Percentiles rank a stretch among this genome's conserved stretches.
These are phyloP conservation scores for Drosophila cardini DNA, from an alignment of 1,140 invertebrate genomes.

Conservation along the genomic window DNA sequence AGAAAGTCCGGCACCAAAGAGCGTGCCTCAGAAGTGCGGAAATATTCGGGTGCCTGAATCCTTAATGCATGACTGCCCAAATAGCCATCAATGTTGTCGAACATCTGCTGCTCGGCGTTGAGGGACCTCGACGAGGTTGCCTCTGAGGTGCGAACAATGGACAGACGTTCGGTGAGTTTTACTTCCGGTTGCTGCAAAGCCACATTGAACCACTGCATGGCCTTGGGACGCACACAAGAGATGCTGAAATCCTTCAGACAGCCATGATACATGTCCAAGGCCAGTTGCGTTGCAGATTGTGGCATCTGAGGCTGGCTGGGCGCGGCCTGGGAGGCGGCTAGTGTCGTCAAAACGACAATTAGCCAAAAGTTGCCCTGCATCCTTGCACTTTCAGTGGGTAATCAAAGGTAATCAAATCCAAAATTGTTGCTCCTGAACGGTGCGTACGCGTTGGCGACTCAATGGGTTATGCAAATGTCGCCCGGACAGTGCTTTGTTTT, in stretches of 20 bases:
- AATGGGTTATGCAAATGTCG: slow-evolving; percentile 82
- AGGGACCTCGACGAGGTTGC: slow-evolving; percentile 42
- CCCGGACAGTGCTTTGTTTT: slow-evolving; percentile 71
- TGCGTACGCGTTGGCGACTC: slow-evolving; percentile 76
- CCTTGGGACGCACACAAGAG: slow-evolving; percentile 90
- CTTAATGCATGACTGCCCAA: slow-evolving; percentile 88
- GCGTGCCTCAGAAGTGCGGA: slow-evolving; percentile 86
- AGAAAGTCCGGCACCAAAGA: slow-evolving; percentile 89
- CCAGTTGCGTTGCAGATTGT: slow-evolving; percentile 86
- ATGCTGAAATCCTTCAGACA: slow-evolving; percentile 88
- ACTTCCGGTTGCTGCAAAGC: slow-evolving; percentile 89
- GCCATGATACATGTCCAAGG: slow-evolving; percentile 87
- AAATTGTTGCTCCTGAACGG: slow-evolving; percentile 36
- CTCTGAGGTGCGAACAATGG: slow-evolving; percentile 88
- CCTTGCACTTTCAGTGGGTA: slow-evolving; percentile 46
- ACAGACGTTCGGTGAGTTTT: slow-evolving; percentile 89
- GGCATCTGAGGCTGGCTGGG: slow-evolving; percentile 41
- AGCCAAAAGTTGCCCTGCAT: slow-evolving; percentile 61
- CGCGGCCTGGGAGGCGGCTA: slow-evolving; percentile 53
- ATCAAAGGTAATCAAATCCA: slow-evolving; percentile 3
- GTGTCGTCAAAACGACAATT: slow-evolving; percentile 57
- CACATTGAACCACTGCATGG: slow-evolving; percentile 89
- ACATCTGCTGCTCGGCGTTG: slow-evolving; percentile 82
- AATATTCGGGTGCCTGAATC: slow-evolving; percentile 87
- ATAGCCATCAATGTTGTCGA: slow-evolving; percentile 88